phyloP scores from a whole-genome alignment of 2,888 invertebrate species.

The Agrotis segetum region DNA sequence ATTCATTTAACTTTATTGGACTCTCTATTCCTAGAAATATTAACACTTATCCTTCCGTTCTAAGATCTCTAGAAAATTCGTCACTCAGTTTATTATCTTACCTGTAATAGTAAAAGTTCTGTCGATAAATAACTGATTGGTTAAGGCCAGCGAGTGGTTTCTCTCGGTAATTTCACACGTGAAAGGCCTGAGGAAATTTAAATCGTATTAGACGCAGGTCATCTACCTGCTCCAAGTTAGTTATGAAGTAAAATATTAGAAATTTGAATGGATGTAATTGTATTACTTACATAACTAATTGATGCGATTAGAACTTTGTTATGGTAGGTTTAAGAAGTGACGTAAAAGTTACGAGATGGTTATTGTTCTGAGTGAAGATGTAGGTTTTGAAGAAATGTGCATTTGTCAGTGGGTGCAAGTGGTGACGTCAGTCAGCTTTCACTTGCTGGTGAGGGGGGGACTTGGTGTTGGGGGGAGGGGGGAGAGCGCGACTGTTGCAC shows the following conservation, averaged over 20 bases:
- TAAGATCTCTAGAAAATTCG: slow-evolving; percentile 41
- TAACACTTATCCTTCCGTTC: slow-evolving; percentile 42
- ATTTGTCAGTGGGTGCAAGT: slow-evolving; percentile 76
- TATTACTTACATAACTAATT: slow-evolving; percentile 33
- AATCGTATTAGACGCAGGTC: slow-evolving; percentile 55
- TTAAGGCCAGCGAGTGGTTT: slow-evolving; percentile 55
- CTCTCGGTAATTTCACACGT: slow-evolving; percentile 53
- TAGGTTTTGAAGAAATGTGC: slow-evolving; percentile 62
- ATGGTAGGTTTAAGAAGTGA: slow-evolving; percentile 6
- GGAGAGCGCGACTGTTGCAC: slow-evolving; percentile 71
- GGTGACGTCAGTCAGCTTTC: slow-evolving; percentile 85
- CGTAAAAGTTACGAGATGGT: slow-evolving; percentile 22
- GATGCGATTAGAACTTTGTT: slow-evolving; percentile 29
- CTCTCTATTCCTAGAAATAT: slow-evolving; percentile 38
- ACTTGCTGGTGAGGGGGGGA: slow-evolving; percentile 68
- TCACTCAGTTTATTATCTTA: slow-evolving; percentile 29
- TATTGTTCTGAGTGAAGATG: slow-evolving; percentile 55
- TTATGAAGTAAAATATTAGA: slow-evolving; percentile 10
- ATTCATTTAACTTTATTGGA: slow-evolving; percentile 9
- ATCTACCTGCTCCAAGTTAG: slow-evolving; percentile 16
- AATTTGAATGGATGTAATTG: slow-evolving; percentile 34
- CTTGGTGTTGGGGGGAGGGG: slow-evolving; percentile 11
- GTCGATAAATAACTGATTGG: slow-evolving; percentile 50
- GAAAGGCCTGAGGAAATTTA: slow-evolving; percentile 55
- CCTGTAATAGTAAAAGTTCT: slow-evolving; percentile 54